These are phyloP conservation scores for Erebia palarica DNA, from an alignment of 2,888 invertebrate species.

Conservation along the genomic window DNA sequence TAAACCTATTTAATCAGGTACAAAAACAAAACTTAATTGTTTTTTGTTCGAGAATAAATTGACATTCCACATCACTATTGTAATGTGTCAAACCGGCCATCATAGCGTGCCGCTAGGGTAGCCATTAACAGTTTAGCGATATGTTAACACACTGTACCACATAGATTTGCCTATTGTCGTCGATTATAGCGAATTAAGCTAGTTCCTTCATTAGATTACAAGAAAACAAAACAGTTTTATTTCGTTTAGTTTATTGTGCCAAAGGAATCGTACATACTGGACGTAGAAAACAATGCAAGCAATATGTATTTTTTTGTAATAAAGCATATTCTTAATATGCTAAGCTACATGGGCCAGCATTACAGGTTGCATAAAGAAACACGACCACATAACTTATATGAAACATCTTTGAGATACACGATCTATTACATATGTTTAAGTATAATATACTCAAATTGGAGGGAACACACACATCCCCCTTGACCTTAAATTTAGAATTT, in stretches of 20 bases:
- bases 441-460: slow-evolving; percentile 54
- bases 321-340: slow-evolving; percentile 62
- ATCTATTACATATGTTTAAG: slow-evolving; percentile 46
- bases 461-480: slow-evolving; percentile 57
- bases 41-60: no score
- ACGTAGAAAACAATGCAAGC: slow-evolving; percentile 81
- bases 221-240: slow-evolving; percentile 40
- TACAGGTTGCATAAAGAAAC: slow-evolving; percentile 45
- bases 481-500: slow-evolving; percentile 55
- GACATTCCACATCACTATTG: no score
- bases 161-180: no score
- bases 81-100: no score
- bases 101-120: no score
- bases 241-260: slow-evolving; percentile 81
- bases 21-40: no score
- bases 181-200: no score
- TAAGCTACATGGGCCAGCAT: slow-evolving; percentile 68
- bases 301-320: slow-evolving; percentile 69
- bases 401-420: slow-evolving; percentile 45
- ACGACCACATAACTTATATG: slow-evolving; percentile 50
- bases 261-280: slow-evolving; percentile 80
- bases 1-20: no score
- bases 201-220: slow-evolving; percentile 22
- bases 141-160: no score
- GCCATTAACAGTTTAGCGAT: no score